phyloP scores from a whole-genome alignment of 2,888 invertebrate genomes.

The Drosophila histrio region DNA sequence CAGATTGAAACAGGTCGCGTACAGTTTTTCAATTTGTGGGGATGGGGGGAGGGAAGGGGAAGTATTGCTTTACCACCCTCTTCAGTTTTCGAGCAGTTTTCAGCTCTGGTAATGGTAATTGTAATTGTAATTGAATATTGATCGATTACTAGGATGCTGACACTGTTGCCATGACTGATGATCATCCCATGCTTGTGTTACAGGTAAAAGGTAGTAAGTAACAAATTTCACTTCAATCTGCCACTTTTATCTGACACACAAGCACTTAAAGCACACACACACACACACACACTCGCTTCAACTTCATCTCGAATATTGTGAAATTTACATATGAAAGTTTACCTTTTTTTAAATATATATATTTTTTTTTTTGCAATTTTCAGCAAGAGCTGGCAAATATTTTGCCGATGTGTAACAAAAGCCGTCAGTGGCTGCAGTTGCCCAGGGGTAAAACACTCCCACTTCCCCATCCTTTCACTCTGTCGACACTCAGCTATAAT shows the following conservation, averaged over 20 bases:
- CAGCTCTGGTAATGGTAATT: slow-evolving; percentile 48
- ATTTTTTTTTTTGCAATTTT: slow-evolving; percentile 41
- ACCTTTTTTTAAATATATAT: slow-evolving; percentile 17
- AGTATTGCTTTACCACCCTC: not conserved
- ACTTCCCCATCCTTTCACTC: not conserved
- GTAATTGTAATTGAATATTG: slow-evolving; percentile 67
- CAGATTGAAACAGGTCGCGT: slow-evolving; percentile 37
- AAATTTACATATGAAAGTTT: slow-evolving; percentile 64
- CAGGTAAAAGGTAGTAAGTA: slow-evolving; percentile 11
- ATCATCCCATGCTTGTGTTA: slow-evolving; percentile 14
- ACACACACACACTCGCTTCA: slow-evolving; percentile 4
- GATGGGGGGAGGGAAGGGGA: not conserved
- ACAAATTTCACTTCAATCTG: slow-evolving; percentile 45
- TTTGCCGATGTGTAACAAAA: slow-evolving; percentile 51
- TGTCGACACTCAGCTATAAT: slow-evolving; percentile 19
- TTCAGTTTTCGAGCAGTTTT: slow-evolving; percentile 33
- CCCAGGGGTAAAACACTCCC: not conserved
- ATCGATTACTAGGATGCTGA: slow-evolving; percentile 57
- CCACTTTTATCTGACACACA: slow-evolving; percentile 24
- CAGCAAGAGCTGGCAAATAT: slow-evolving; percentile 57
- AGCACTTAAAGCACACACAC: slow-evolving; percentile 38
- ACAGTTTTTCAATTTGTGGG: slow-evolving; percentile 37
- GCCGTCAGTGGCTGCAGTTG: slow-evolving; percentile 7
- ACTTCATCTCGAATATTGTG: slow-evolving; percentile 15
- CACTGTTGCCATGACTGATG: slow-evolving; percentile 63